Evolutionary conservation across 2,113 vertebrate species (phyloP).

Genomic region (Nibea coibor): DNA sequence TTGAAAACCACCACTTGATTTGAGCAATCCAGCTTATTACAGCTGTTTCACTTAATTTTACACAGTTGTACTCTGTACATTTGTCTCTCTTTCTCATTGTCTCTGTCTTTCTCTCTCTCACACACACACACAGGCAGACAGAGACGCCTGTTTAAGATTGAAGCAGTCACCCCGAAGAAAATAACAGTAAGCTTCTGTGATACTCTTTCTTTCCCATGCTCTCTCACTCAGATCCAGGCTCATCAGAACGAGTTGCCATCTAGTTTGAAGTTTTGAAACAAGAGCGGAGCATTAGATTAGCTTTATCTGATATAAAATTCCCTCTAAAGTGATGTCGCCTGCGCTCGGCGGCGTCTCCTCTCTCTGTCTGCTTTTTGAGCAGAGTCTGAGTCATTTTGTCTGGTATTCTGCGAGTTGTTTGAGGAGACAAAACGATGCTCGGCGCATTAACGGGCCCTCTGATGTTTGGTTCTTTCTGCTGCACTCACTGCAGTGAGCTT

Average conservation of each 20-base stretch:
- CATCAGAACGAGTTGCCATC: constrained; percentile 45
- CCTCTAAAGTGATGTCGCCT: constrained; percentile 45
- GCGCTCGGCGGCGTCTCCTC: neutral
- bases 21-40: neutral
- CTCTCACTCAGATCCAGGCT: constrained; percentile 39
- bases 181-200: constrained; percentile 9
- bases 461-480: constrained; percentile 40
- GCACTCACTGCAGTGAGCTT: neutral
- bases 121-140: neutral
- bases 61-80: neutral
- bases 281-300: constrained; percentile 39
- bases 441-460: constrained; percentile 42
- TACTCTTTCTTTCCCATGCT: neutral
- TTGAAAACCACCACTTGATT: constrained; percentile 3
- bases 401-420: constrained; percentile 29
- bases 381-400: constrained; percentile 40
- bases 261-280: constrained; percentile 51
- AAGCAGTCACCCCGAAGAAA: constrained; percentile 15
- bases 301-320: constrained; percentile 60
- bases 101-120: neutral
- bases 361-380: constrained; percentile 37
- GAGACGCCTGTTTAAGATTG: constrained; percentile 4
- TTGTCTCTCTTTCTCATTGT: neutral
- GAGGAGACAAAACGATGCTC: constrained; percentile 53
- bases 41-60: constrained; percentile 13